Conservation (phyloP, 2,797 vertebrate species). For the Sandelia bainsii region DNA sequence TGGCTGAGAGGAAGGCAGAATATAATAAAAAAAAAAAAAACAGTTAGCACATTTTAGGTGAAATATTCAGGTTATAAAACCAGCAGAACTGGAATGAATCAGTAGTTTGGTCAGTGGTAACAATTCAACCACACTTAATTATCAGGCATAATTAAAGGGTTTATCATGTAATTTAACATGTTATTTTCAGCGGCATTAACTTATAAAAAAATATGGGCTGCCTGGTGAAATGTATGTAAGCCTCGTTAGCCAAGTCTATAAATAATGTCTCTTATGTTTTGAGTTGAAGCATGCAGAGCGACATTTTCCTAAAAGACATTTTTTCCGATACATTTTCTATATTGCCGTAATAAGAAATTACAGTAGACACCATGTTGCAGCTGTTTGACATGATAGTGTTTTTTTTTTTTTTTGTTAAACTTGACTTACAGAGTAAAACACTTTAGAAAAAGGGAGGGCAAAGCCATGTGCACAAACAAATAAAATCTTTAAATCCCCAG, state of each 20-base stretch:
- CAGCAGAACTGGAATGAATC: slow-evolving; percentile 29
- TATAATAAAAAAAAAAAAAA: neutral
- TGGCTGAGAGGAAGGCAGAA: slow-evolving; percentile 19
- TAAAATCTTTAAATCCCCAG: slow-evolving; percentile 68
- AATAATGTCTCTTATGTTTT: slow-evolving; percentile 14
- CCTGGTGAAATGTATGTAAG: slow-evolving; percentile 6
- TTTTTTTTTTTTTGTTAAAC: slow-evolving; percentile 43
- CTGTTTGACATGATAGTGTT: slow-evolving; percentile 62
- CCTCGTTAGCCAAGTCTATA: neutral
- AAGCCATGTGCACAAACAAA: slow-evolving; percentile 54
- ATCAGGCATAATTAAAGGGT: slow-evolving; percentile 35
- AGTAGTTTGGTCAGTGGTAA: slow-evolving; percentile 60
- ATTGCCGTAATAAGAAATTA: slow-evolving; percentile 31
- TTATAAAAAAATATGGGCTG: neutral
- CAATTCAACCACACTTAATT: slow-evolving; percentile 31
- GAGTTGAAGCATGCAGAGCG: slow-evolving; percentile 57
- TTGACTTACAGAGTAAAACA: slow-evolving; percentile 70
- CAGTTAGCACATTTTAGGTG: slow-evolving; percentile 13
- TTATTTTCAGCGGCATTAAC: slow-evolving; percentile 21
- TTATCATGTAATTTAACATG: slow-evolving; percentile 19
- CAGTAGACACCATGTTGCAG: slow-evolving; percentile 35
- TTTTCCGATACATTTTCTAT: slow-evolving; percentile 41
- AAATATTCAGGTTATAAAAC: slow-evolving; percentile 40
- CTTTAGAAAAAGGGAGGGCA: slow-evolving; percentile 58
- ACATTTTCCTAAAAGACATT: slow-evolving; percentile 26